Percentiles rank a stretch among this genome's conserved stretches.
Evolutionary conservation across 2,888 invertebrate species (phyloP).

Genomic region (Ellobium chinense): DNA sequence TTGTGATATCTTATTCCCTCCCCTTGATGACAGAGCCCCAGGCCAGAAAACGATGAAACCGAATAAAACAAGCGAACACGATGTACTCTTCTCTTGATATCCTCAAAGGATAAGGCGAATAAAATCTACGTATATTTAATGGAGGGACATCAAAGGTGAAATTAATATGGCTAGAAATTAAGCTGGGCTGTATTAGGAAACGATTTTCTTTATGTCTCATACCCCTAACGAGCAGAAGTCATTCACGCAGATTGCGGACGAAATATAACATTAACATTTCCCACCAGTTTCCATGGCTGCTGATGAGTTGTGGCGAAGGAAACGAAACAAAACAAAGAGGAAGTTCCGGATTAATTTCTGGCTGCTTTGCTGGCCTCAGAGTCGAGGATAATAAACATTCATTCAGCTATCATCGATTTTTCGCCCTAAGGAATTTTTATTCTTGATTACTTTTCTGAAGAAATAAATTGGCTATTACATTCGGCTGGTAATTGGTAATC

Average conservation of each 20-base stretch:
- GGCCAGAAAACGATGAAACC: slow-evolving; percentile 19
- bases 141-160: slow-evolving; percentile 13
- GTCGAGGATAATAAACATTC: slow-evolving; percentile 25
- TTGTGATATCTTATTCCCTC: not conserved
- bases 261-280: slow-evolving; percentile 18
- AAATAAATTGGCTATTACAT: slow-evolving; percentile 33
- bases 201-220: not conserved
- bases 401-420: slow-evolving; percentile 34
- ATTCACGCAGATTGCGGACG: slow-evolving; percentile 25
- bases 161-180: slow-evolving; percentile 14
- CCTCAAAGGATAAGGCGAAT: not conserved
- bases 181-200: not conserved
- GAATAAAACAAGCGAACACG: slow-evolving; percentile 4
- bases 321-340: slow-evolving; percentile 24
- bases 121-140: not conserved
- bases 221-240: slow-evolving; percentile 11
- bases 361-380: slow-evolving; percentile 6
- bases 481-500: slow-evolving; percentile 24
- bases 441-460: slow-evolving; percentile 33
- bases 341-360: slow-evolving; percentile 8
- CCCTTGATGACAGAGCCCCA: not conserved
- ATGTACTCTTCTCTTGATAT: not conserved
- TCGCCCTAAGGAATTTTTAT: slow-evolving; percentile 23
- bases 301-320: slow-evolving; percentile 26
- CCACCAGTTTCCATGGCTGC: not conserved